These are phyloP conservation scores for Oceanites oceanicus DNA, from an alignment of 2,113 vertebrate species.

Conservation along the genomic window DNA sequence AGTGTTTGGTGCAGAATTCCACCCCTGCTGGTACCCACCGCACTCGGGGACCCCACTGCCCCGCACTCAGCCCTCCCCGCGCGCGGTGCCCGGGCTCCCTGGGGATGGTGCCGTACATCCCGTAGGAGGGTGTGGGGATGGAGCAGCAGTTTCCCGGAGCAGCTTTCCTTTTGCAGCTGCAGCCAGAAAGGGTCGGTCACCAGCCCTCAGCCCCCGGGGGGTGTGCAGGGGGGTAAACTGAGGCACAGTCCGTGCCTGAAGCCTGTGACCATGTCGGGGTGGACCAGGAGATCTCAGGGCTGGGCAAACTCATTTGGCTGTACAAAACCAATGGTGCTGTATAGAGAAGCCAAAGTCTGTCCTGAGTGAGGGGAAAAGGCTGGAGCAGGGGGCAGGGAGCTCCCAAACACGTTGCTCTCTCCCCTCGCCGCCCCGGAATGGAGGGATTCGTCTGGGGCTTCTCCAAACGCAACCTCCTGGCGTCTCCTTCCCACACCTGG, in stretches of 20 bases:
- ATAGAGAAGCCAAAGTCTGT: neutral
- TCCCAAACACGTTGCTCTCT: neutral
- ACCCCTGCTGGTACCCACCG: neutral
- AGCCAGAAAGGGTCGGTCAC: neutral
- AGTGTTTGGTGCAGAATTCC: neutral
- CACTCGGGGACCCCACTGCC: neutral
- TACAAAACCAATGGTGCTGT: neutral
- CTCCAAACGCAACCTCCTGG: neutral
- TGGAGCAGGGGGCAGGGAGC: neutral
- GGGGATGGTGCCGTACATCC: neutral
- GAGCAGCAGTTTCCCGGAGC: neutral
- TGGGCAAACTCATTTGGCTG: neutral
- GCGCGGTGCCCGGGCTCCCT: neutral
- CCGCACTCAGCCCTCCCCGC: no score
- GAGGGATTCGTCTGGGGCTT: neutral
- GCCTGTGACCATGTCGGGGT: neutral
- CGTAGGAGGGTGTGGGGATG: neutral
- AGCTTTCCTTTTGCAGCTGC: neutral
- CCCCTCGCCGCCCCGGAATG: neutral
- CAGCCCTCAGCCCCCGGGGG: neutral
- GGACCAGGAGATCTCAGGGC: neutral
- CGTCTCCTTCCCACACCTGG: neutral
- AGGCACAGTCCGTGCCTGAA: neutral
- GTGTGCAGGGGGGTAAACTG: no score
- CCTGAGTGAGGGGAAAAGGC: neutral